Evolutionary conservation across 2,113 vertebrate species (phyloP), one percentile per base, ranked within the genome.

Genomic region (Monarcha castaneiventris): DNA sequence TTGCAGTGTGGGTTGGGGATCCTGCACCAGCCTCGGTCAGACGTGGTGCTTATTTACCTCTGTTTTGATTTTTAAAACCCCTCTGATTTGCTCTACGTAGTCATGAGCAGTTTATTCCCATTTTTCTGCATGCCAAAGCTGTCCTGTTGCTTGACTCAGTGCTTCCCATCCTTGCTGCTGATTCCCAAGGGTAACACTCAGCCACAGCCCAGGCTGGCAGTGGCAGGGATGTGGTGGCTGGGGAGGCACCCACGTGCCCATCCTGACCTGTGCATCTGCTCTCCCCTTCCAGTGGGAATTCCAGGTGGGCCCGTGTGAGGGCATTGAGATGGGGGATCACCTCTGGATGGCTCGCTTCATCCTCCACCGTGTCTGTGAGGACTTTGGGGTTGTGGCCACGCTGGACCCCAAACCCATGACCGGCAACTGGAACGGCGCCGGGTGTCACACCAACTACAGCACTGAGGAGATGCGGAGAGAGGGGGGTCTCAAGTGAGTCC

Each of bases 281-380:
- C 0, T 1, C 23, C 39, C 29, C 10, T 93, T 62, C 59, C 96
- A 98, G 98, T 98, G 98, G 98, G 98, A 98, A 82, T 98, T 98
- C 92, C 98, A 98, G 92, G 97, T 98, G 68, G 98, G 98, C 7
- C 98, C 98, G 0, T 98, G 98, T 3, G 97, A 98, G 74, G 98
- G 98, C 32, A 97, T 98, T 1, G 98, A 98, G 48, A 98, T 98
- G 97, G 98, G 98, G 1, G 99, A 99, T 94, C 98, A 99, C 23
- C 97, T 99, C 51, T 99, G 98, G 98, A 98, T 99, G 88, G 95
- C 98, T 19, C 98, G 98, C 4, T 99, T 98, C 96, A 97, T 99
- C 89, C 96, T 99, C 63, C 98, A 99, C 78, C 98, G 98, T 0
- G 98, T 99, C 67, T 98, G 98, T 1, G 98, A 99, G 96, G 98